A percentile compares a stretch with the other conserved stretches of the same genome.
Conservation (phyloP, 2,113 vertebrate genomes). For the Urocitellus parryii region DNA sequence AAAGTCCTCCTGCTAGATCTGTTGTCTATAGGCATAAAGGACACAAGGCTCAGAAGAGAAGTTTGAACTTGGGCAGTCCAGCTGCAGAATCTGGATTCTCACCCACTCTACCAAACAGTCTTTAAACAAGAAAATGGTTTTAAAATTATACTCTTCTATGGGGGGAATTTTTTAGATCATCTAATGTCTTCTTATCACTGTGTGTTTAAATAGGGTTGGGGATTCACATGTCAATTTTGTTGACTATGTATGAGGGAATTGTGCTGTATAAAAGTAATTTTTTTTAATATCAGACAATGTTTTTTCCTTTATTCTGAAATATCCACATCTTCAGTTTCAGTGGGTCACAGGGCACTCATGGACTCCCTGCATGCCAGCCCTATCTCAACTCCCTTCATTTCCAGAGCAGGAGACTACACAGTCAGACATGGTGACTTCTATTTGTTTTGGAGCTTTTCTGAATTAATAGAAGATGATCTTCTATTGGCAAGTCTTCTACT, state of each 20-base stretch:
- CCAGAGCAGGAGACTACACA: constrained; percentile 15
- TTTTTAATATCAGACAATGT: constrained; percentile 8
- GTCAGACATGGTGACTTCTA: constrained; percentile 1
- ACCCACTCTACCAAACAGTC: neutral
- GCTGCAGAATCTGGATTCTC: neutral
- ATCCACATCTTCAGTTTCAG: constrained; percentile 21
- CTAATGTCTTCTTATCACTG: neutral
- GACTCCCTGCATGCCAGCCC: neutral
- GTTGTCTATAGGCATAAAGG: neutral
- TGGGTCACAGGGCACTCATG: neutral
- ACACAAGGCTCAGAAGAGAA: neutral
- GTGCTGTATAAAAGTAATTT: neutral
- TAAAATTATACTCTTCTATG: neutral
- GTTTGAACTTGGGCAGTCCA: neutral
- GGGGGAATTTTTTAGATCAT: neutral
- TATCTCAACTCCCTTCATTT: neutral
- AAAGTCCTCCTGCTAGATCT: neutral
- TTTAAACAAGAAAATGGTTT: neutral
- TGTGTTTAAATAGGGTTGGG: neutral
- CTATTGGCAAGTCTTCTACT: neutral
- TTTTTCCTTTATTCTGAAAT: constrained; percentile 7
- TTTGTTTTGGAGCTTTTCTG: neutral
- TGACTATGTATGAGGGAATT: neutral
- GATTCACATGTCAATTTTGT: constrained; percentile 14
- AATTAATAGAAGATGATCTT: constrained; percentile 39